Evolutionary conservation across 2,888 invertebrate genomes (phyloP).

Genomic region (Salticus scenicus): DNA sequence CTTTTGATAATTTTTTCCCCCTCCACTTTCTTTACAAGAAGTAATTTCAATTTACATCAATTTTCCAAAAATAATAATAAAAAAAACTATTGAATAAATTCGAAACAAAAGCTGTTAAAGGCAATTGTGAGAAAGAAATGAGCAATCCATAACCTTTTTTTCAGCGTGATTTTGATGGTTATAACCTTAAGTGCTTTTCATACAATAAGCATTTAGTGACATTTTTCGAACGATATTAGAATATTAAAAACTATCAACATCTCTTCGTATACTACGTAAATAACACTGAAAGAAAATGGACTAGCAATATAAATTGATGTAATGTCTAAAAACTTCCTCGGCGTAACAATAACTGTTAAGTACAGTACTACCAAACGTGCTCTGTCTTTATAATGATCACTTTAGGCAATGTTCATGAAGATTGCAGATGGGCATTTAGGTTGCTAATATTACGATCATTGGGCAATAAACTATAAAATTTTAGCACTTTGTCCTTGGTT

Average conservation of each 20-base stretch:
- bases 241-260: conserved; percentile 36
- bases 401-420: conserved; percentile 52
- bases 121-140: not conserved
- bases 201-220: not conserved
- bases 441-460: conserved; percentile 42
- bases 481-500: conserved; percentile 63
- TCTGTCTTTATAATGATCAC: conserved; percentile 59
- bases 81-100: too few species aligned
- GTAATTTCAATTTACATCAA: too few species aligned
- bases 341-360: conserved; percentile 63
- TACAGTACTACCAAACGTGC: conserved; percentile 51
- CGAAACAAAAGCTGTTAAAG: not conserved
- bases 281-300: conserved; percentile 59
- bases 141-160: not conserved
- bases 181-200: conserved; percentile 27
- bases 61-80: too few species aligned
- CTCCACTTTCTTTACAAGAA: too few species aligned
- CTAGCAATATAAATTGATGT: conserved; percentile 47
- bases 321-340: conserved; percentile 62
- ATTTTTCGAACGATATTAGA: conserved; percentile 25
- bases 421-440: conserved; percentile 51
- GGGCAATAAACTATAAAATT: conserved; percentile 64
- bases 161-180: conserved; percentile 19
- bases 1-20: too few species aligned
- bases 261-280: conserved; percentile 31